A percentile compares a stretch with the other conserved stretches of the same genome.
Evolutionary conservation across 35 echinoderm and acorn worm genomes (phyloP).

Genomic region (Apostichopus parvimensis): DNA sequence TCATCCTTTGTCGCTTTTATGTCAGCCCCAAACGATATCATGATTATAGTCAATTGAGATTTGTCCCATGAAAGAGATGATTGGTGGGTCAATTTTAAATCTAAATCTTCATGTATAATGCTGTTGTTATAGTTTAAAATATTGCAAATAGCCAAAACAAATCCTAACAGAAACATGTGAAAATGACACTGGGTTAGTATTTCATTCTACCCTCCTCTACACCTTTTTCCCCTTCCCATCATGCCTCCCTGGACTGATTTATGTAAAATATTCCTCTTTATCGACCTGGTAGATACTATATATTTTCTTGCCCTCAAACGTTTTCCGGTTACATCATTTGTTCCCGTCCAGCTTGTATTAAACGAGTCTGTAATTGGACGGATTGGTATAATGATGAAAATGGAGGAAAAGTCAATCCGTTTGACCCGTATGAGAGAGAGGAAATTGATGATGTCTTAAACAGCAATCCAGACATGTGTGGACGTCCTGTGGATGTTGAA

Average conservation of each 20-base stretch:
- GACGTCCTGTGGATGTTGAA: slow-evolving; percentile 24
- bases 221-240: not conserved
- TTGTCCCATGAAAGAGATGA: no score
- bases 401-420: not conserved
- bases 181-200: no score
- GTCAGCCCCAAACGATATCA: not conserved
- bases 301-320: not conserved
- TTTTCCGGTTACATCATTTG: not conserved
- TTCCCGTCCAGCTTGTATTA: slow-evolving; percentile 29
- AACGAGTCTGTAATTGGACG: slow-evolving; percentile 43
- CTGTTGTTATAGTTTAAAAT: no score
- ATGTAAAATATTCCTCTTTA: no score
- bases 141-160: no score
- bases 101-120: no score
- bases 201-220: not conserved
- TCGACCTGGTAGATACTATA: no score
- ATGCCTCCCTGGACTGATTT: no score
- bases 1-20: not conserved
- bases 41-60: no score
- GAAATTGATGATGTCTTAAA: not conserved
- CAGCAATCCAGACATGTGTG: slow-evolving; percentile 27
- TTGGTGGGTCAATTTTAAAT: no score
- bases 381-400: slow-evolving; percentile 47
- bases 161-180: no score
- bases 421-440: not conserved